Evolutionary conservation across 2,797 vertebrate species (phyloP), one percentile per base, ranked within the genome.

Genomic region (Neosilurus hyrtlii): DNA sequence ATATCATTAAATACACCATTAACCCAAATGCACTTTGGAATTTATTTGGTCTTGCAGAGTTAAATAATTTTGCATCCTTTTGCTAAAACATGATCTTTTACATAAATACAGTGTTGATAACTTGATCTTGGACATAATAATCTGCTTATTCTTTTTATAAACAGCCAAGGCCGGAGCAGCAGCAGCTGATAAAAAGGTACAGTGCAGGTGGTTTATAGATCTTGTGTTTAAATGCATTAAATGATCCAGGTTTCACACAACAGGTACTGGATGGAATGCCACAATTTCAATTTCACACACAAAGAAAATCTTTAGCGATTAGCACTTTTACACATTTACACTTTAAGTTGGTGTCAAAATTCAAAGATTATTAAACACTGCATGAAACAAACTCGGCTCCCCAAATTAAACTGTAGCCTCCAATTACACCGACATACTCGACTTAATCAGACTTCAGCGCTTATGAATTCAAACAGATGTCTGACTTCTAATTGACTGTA

Each of bases 171-270:
- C 81, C 9, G 86, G 76, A 76, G 82, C 84, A 30, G 86, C 82
- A 70, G 82, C 83, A 52, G 72, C 86, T 61, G 87, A 89, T 56
- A 89, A 86, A 85, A 89, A 89, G 89, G 89, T 89, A 87, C 11
- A 59, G 65, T 80, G 20, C 26, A 14, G 15, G 15, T 43, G 22
- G 4, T 5, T 57, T 62, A 9, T 43, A 24, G 63, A 10, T 56
- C 9, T 81, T 52, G 62, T 68, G 63, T 87, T 73, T 30, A 30
- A 82, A 30, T 43, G 30, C 43, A n/a, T 11, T 56, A 70, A 70
- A 18, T 68, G 10, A n/a, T 43, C 2, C 11, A 56, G 65, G 43
- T 79, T 51, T 30, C 9, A 26, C 16, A 30, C 18, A 52, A 43
- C 76, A 52, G n/a, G 26, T 15, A 15, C 18, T 43, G 20, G 57